Evolutionary conservation across 2,797 vertebrate genomes (phyloP).

Genomic region (Falco peregrinus): DNA sequence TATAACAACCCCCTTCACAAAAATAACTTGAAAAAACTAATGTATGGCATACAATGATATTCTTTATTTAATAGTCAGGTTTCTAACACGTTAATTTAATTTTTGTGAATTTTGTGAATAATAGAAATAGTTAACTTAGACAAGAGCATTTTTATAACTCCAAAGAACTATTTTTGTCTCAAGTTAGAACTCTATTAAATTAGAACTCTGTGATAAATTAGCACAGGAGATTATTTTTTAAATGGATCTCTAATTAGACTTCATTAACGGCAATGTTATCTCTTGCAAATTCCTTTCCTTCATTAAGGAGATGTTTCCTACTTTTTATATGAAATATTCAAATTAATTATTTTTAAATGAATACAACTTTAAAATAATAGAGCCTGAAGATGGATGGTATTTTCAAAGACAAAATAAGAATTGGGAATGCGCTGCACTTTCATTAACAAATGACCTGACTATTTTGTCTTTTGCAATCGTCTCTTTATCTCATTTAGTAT

Average conservation of each 20-base stretch:
- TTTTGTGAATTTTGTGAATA: not conserved
- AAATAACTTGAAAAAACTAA: not conserved
- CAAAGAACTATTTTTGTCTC: conserved; percentile 34
- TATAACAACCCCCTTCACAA: not conserved
- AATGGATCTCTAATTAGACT: conserved; percentile 53
- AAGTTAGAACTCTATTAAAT: conserved; percentile 34
- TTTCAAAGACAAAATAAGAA: not conserved
- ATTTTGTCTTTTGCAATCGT: not conserved
- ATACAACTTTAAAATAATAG: not conserved
- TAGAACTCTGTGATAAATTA: conserved; percentile 35
- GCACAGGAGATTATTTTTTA: conserved; percentile 49
- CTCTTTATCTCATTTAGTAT: not conserved
- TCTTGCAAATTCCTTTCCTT: conserved; percentile 26
- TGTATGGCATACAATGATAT: not conserved
- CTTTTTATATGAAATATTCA: not conserved
- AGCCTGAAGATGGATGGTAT: not conserved
- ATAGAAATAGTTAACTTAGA: conserved; percentile 34
- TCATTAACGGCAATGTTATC: conserved; percentile 49
- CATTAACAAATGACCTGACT: not conserved
- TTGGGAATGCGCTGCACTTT: not conserved
- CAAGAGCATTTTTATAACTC: conserved; percentile 28
- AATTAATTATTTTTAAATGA: conserved; percentile 17
- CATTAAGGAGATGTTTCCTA: conserved; percentile 15
- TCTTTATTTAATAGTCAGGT: not conserved
- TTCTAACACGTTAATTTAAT: not conserved